These are phyloP conservation scores for Ostrea edulis DNA, from an alignment of 1,140 invertebrate species.

Conservation along the genomic window DNA sequence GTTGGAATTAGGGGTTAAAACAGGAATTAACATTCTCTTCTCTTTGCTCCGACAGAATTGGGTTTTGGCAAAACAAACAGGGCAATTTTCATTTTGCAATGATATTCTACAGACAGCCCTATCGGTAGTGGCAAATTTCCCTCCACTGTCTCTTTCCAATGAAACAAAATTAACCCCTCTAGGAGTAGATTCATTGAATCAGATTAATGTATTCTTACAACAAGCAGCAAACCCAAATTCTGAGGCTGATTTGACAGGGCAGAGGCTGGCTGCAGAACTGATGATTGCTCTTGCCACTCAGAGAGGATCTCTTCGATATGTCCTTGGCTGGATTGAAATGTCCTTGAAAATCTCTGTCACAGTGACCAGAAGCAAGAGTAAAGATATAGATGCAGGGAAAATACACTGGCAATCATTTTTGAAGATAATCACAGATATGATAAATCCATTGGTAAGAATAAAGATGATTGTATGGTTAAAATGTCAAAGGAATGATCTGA, in stretches of 20 bases:
- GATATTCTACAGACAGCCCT: conserved; percentile 83
- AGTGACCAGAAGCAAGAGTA: conserved; percentile 29
- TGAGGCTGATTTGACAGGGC: conserved; percentile 81
- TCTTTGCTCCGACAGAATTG: conserved; percentile 84
- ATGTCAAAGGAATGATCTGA: not conserved
- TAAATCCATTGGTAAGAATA: conserved; percentile 70
- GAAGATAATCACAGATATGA: conserved; percentile 72
- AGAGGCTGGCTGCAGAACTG: conserved; percentile 82
- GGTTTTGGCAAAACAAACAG: conserved; percentile 73
- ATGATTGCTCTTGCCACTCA: conserved; percentile 83
- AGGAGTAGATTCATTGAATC: conserved; percentile 81
- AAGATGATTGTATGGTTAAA: not conserved
- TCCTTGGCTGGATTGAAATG: conserved; percentile 85
- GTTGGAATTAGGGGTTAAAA: conserved; percentile 85
- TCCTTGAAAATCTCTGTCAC: conserved; percentile 74
- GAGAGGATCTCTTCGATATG: conserved; percentile 83
- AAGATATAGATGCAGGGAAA: conserved; percentile 55
- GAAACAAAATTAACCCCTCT: conserved; percentile 83
- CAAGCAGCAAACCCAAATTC: conserved; percentile 81
- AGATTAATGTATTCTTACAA: conserved; percentile 81
- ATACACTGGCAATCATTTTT: conserved; percentile 70
- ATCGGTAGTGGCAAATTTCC: conserved; percentile 82
- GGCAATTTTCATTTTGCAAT: conserved; percentile 81
- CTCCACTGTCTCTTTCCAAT: conserved; percentile 83
- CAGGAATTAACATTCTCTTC: conserved; percentile 84